Base-by-base conservation (phyloP, 2,888 invertebrate genomes). In the Macrophya annulata region DNA sequence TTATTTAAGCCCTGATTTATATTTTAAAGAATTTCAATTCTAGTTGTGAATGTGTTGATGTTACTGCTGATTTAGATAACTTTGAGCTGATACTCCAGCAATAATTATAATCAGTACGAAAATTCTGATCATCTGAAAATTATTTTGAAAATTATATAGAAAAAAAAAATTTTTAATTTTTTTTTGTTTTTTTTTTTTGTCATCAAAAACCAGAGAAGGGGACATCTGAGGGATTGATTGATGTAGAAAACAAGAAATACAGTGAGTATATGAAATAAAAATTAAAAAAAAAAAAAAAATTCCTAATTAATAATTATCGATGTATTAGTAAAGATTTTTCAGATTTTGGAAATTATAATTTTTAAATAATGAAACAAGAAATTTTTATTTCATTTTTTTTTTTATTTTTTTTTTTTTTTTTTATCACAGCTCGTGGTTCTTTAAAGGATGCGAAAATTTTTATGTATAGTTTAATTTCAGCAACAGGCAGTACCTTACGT, bases 21-120 rank as follows among this genome's bases (percentile, higher is more conserved):
- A 37, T 37, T 31, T 37, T 37, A 15, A 15, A 37, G 68, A 17
- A 68, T 37, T 68, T 68, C 25, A 37, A 37, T 31, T 68, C 37
- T 68, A 17, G 31, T 68, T 37, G 31, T 68, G 68, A 37, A 17
- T 68, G 68, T 31, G 37, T 10, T 55, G 5, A 5, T n/a, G 55
- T n/a, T 55, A 6, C n/a, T n/a, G 55, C 55, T 55, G n/a, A 55
- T 55, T 55, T n/a, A 55, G 55, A 55, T 55, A 55, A n/a, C 55
- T 8, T 6, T n/a, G n/a, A 31, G 3, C 31, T 31, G 17, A 8
- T 55, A 55, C 55, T 55, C n/a, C 17, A 31, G n/a, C n/a, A n/a
- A n/a, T n/a, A 17, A 51, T 51, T 51, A 5, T 51, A n/a, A n/a
- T n/a, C n/a, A 8, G n/a, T n/a, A n/a, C 55, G 55, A n/a, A 55